Evolutionary conservation across 2,113 vertebrate species (phyloP).

Genomic region (Prunella fulvescens): DNA sequence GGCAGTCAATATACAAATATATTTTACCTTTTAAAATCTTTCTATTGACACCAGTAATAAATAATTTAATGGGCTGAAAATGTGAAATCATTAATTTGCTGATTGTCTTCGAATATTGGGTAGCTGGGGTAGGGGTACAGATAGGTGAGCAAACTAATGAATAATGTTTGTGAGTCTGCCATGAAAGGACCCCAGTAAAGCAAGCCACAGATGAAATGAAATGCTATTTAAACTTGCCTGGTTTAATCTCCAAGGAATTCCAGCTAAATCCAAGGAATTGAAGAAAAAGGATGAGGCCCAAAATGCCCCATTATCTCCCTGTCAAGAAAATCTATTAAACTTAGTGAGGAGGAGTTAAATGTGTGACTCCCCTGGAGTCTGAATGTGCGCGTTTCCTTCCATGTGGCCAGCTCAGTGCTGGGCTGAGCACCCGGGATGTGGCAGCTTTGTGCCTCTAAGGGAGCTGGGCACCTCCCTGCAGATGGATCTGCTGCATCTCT

Average conservation of each 20-base stretch:
- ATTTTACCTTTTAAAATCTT: conserved; percentile 79
- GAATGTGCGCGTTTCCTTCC: accelerated
- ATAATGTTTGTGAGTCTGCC: background rate
- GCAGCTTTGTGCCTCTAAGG: background rate
- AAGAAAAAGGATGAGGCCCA: background rate
- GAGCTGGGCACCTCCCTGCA: background rate
- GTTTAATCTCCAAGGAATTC: background rate
- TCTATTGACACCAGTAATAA: conserved; percentile 73
- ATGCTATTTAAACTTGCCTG: background rate
- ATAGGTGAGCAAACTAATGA: background rate
- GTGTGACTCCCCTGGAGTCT: background rate
- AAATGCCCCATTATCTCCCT: background rate
- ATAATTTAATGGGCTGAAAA: conserved; percentile 71
- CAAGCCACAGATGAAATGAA: background rate
- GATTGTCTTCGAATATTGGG: conserved; percentile 50
- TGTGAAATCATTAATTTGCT: conserved; percentile 67
- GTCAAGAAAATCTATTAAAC: background rate
- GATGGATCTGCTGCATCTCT: background rate
- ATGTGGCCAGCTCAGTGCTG: accelerated
- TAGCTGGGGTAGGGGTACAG: background rate
- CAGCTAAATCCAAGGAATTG: background rate
- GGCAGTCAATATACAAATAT: conserved; percentile 73
- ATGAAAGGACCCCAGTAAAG: background rate
- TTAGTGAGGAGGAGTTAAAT: background rate
- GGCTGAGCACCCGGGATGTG: accelerated